Conservation (phyloP, 2,888 invertebrate species). For the Aporophyla lueneburgensis region DNA sequence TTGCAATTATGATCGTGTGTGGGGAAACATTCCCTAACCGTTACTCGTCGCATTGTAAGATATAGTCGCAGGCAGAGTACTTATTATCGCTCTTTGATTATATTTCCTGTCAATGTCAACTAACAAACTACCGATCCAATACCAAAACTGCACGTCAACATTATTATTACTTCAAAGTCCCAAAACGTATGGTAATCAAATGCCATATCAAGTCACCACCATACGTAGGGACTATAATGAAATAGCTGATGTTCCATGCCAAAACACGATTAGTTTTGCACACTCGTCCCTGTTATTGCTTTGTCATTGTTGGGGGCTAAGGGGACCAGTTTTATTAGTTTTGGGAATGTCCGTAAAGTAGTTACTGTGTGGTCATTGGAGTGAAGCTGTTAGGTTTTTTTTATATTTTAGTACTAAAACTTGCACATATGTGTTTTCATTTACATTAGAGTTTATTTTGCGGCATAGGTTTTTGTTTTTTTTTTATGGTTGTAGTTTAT, state of each 20-base stretch:
- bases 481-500: background rate
- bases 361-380: conserved; percentile 49
- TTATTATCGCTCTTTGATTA: background rate
- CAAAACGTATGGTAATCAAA: conserved; percentile 64
- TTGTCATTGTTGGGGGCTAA: conserved; percentile 62
- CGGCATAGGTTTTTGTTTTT: background rate
- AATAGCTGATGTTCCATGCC: conserved; percentile 77
- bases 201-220: conserved; percentile 59
- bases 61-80: too few relatives aligned
- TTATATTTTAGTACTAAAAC: background rate
- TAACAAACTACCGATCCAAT: conserved; percentile 2
- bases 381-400: conserved; percentile 9
- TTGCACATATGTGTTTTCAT: conserved; percentile 9
- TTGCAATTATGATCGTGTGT: too few relatives aligned
- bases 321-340: conserved; percentile 63
- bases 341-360: conserved; percentile 43
- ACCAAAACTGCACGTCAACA: conserved; percentile 39
- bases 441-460: background rate
- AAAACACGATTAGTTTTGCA: conserved; percentile 76
- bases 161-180: conserved; percentile 49
- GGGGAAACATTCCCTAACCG: too few relatives aligned
- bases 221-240: conserved; percentile 68
- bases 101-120: background rate
- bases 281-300: conserved; percentile 72
- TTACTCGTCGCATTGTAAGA: too few relatives aligned